These are phyloP conservation scores for Liasis olivaceus DNA, from an alignment of 2,797 vertebrate species.

Conservation along the genomic window DNA sequence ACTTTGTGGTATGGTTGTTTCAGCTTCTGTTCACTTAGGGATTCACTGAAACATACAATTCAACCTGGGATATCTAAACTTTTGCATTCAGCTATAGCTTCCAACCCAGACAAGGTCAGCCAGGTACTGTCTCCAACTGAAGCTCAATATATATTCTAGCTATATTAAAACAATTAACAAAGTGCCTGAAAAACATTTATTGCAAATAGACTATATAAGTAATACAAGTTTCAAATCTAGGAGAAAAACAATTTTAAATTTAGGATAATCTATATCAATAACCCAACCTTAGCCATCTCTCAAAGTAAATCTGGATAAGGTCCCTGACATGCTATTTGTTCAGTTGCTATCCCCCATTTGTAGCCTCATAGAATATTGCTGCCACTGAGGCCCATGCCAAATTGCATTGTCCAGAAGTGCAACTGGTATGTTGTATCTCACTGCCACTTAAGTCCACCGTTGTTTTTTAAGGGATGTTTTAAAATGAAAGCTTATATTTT, in stretches of 20 bases:
- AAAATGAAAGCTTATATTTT: neutral
- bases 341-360: neutral
- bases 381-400: neutral
- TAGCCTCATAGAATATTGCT: neutral
- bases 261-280: neutral
- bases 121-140: neutral
- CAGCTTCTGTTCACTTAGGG: too few species aligned
- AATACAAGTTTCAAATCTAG: constrained; percentile 21
- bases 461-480: neutral
- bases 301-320: neutral
- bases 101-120: neutral
- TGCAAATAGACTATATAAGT: neutral
- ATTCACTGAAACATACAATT: too few species aligned
- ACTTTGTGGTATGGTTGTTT: too few species aligned
- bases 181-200: constrained; percentile 24
- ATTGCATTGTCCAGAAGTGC: neutral
- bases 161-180: constrained; percentile 10
- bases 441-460: neutral
- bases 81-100: neutral
- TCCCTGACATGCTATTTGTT: neutral
- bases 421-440: neutral
- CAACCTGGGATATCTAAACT: neutral
- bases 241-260: neutral
- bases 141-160: neutral
- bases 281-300: neutral